phyloP scores from a whole-genome alignment of 2,888 invertebrate genomes.

The Hypercompe scribonia region DNA sequence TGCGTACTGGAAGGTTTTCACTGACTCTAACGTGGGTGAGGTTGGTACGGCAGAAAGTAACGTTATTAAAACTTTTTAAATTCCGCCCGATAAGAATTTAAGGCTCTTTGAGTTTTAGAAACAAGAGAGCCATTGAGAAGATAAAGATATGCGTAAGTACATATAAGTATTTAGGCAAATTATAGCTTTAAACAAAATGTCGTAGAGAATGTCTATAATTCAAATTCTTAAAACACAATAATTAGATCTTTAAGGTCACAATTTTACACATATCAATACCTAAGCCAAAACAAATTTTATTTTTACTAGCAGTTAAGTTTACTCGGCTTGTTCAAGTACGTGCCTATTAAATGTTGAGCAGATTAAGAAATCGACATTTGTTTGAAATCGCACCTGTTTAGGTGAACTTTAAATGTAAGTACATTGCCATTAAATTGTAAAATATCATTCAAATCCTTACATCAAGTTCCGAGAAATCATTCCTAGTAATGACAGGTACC shows the following conservation, averaged over 20 bases:
- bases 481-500: neutral
- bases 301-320: neutral
- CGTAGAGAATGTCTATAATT: slow-evolving; percentile 12
- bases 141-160: slow-evolving; percentile 33
- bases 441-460: neutral
- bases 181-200: slow-evolving; percentile 19
- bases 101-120: slow-evolving; percentile 36
- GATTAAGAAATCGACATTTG: neutral
- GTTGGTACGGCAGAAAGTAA: slow-evolving; percentile 33
- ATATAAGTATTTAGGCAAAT: slow-evolving; percentile 10
- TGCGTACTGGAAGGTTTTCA: slow-evolving; percentile 47
- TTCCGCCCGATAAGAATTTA: slow-evolving; percentile 55
- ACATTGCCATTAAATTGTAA: neutral
- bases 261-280: neutral
- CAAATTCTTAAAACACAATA: neutral
- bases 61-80: slow-evolving; percentile 67
- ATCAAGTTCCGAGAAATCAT: neutral
- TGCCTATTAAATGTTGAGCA: neutral
- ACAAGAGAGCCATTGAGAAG: slow-evolving; percentile 30
- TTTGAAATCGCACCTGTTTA: neutral
- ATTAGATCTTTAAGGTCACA: neutral
- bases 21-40: slow-evolving; percentile 45
- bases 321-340: neutral
- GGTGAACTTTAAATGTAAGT: neutral
- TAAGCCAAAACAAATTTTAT: neutral